phyloP scores from a whole-genome alignment of 2,888 invertebrate species.

The Argyresthia goedartella region DNA sequence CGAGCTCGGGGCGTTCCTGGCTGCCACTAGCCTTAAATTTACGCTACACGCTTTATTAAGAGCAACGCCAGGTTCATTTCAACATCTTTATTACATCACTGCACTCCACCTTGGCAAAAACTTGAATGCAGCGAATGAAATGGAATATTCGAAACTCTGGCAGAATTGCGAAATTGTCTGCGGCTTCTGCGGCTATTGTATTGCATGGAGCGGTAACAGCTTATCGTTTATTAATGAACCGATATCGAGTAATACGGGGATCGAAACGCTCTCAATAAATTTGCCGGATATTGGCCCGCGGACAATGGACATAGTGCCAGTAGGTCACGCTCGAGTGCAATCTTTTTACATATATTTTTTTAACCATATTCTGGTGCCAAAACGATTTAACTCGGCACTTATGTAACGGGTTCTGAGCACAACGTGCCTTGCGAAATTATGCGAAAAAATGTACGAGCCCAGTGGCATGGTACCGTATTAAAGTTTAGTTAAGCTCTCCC shows the following conservation, averaged over 20 bases:
- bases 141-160: slow-evolving; percentile 14
- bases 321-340: slow-evolving; percentile 26
- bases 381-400: slow-evolving; percentile 48
- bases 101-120: not conserved
- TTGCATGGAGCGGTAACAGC: slow-evolving; percentile 32
- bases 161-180: slow-evolving; percentile 34
- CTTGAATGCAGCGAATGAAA: not conserved
- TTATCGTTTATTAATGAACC: slow-evolving; percentile 56
- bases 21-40: slow-evolving; percentile 1
- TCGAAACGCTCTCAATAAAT: slow-evolving; percentile 44
- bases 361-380: slow-evolving; percentile 41
- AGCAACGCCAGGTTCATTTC: slow-evolving; percentile 1
- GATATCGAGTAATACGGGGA: slow-evolving; percentile 43
- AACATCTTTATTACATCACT: not conserved
- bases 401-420: slow-evolving; percentile 25
- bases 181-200: slow-evolving; percentile 29
- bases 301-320: slow-evolving; percentile 35
- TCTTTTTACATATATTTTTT: slow-evolving; percentile 42
- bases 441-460: slow-evolving; percentile 31
- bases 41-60: slow-evolving; percentile 4
- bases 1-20: slow-evolving; percentile 33
- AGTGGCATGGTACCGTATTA: slow-evolving; percentile 32
- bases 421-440: slow-evolving; percentile 29
- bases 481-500: slow-evolving; percentile 41
- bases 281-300: slow-evolving; percentile 34